Evolutionary conservation across 2,888 invertebrate genomes (phyloP).

Genomic region (Chesias legatella): DNA sequence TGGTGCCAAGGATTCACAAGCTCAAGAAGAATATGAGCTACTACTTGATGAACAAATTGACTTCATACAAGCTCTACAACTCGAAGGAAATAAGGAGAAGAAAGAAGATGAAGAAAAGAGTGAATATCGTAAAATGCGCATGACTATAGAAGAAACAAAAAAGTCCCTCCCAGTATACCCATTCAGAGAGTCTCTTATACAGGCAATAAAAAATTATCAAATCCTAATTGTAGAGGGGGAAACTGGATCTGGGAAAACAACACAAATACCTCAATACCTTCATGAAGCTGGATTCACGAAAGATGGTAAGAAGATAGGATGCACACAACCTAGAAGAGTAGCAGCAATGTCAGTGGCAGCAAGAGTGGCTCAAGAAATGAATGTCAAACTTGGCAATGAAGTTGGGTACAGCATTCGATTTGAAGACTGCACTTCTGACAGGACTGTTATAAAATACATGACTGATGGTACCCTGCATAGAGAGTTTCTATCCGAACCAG

Average conservation of each 20-base stretch:
- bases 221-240: conserved; percentile 98
- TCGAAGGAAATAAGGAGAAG: conserved; percentile 85
- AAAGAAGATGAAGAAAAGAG: conserved; percentile 83
- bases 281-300: conserved; percentile 95
- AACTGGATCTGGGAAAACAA: conserved; percentile 99
- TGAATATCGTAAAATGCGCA: conserved; percentile 83
- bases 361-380: conserved; percentile 98
- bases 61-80: conserved; percentile 93
- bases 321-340: conserved; percentile 98
- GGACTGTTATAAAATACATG: conserved; percentile 99
- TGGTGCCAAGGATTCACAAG: conserved; percentile 92
- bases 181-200: conserved; percentile 92
- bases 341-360: conserved; percentile 99
- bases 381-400: conserved; percentile 96
- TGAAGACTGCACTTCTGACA: conserved; percentile 99
- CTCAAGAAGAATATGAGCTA: conserved; percentile 92
- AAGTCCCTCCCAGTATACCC: conserved; percentile 96
- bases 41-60: conserved; percentile 98
- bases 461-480: conserved; percentile 98
- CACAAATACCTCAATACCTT: conserved; percentile 98
- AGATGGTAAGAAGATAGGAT: conserved; percentile 94
- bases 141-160: conserved; percentile 94
- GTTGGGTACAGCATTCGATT: conserved; percentile 96
- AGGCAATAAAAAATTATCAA: conserved; percentile 94
- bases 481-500: conserved; percentile 98